Conservation (phyloP, 2,888 invertebrate species). For the Drosophila prolongata region DNA sequence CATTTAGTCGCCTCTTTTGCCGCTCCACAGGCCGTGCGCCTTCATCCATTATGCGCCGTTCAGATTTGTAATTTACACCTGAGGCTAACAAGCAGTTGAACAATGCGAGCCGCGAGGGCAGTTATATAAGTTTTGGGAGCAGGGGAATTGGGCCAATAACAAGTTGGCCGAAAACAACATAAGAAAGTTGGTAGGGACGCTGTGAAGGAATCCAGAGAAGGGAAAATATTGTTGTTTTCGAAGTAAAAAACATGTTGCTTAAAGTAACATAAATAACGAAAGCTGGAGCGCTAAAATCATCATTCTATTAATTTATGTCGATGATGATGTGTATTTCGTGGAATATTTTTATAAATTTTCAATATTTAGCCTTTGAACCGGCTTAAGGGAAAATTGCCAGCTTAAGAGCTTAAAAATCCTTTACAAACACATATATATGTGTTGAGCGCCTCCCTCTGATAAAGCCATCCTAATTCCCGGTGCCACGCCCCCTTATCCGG, state of each 20-base stretch:
- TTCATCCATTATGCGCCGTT: conserved; percentile 74
- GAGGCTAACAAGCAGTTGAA: conserved; percentile 55
- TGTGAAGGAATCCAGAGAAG: not conserved
- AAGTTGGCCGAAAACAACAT: conserved; percentile 19
- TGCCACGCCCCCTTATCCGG: conserved; percentile 10
- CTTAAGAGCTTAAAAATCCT: conserved; percentile 26
- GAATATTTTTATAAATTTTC: not conserved
- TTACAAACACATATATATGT: not conserved
- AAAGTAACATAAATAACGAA: too few relatives aligned
- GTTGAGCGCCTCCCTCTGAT: conserved; percentile 2
- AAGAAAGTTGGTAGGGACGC: not conserved
- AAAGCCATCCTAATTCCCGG: conserved; percentile 36
- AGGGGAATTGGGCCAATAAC: conserved; percentile 23
- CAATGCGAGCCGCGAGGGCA: conserved; percentile 44
- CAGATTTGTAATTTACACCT: conserved; percentile 79
- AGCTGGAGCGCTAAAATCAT: too few relatives aligned
- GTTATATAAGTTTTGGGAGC: conserved; percentile 17
- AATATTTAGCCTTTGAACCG: not conserved
- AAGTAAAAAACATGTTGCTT: too few relatives aligned
- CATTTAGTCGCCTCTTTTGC: conserved; percentile 68
- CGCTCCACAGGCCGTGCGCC: conserved; percentile 28
- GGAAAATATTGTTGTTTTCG: too few relatives aligned
- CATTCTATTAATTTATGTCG: too few relatives aligned
- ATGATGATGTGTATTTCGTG: not conserved
- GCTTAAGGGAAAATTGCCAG: not conserved